Conservation (phyloP, 2,113 vertebrate species). For the Myiopsitta monachus region DNA sequence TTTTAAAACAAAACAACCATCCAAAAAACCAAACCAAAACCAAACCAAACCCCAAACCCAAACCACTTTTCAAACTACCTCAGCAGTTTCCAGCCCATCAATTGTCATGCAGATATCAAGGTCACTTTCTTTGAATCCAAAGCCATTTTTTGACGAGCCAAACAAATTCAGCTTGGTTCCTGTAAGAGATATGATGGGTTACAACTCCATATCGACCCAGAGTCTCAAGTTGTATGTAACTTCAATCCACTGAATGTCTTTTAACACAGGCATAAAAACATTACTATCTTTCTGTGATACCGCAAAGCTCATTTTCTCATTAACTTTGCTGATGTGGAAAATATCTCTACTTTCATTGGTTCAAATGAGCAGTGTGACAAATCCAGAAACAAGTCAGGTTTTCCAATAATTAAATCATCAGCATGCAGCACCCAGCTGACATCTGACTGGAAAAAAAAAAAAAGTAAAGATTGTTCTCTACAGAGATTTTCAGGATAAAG, state of each 20-base stretch:
- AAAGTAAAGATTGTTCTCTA: neutral
- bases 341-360: neutral
- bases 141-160: constrained; percentile 95
- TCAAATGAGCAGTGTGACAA: neutral
- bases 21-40: neutral
- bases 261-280: neutral
- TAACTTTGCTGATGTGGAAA: neutral
- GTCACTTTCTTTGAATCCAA: constrained; percentile 95
- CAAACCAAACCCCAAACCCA: neutral
- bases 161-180: constrained; percentile 88
- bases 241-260: neutral
- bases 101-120: constrained; percentile 94
- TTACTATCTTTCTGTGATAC: neutral
- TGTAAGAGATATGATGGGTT: constrained; percentile 54
- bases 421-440: neutral
- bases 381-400: neutral
- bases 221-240: neutral
- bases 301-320: neutral
- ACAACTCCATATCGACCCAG: neutral
- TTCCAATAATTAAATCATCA: neutral
- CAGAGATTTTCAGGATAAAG: neutral
- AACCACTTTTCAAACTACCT: constrained; percentile 71
- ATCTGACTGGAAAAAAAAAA: neutral
- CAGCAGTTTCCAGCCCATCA: constrained; percentile 85
- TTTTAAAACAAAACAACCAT: neutral